Evolutionary conservation across 1,140 invertebrate species (phyloP), one percentile per base, ranked within the genome.

Genomic region (Armadillidium nasatum): DNA sequence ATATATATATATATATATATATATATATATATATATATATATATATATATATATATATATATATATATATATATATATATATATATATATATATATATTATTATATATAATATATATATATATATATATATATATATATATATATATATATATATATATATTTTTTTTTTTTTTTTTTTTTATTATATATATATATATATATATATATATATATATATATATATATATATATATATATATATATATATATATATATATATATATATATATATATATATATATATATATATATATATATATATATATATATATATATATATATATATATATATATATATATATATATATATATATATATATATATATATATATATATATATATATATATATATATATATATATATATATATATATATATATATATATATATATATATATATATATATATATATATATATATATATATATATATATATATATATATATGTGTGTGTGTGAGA

Each of bases 1-100:
- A 6, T 33, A 54, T 54, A 54, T 60, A 60, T 60, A 60, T 60
- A 60, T 60, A 60, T 60, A 60, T 60, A 60, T 60, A 60, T 60
- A 60, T 60, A 60, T 60, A 60, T 60, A 21, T 60, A 60, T 60
- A 60, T 60, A 60, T 60, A 60, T 60, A 60, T 60, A 60, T 21
- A 60, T 21, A 60, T 60, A 60, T 60, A 60, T 60, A 60, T 60
- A 60, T 60, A 60, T 60, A 60, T 60, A 60, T 60, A 60, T 21
- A 60, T 60, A 60, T 21, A 60, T 60, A 60, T 60, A 60, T 60
- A 60, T 21, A 60, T 60, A 60, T 21, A 60, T 60, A 21, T 21
- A 60, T 60, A 60, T 21, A 60, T 21, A 60, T 33, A 33, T 33
- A 33, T 33, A 33, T 33, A 33, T 33, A 33, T 33, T 33, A 6